A percentile compares a stretch with the other conserved stretches of the same genome.
These are phyloP conservation scores for Cheilosia soror DNA, from an alignment of 2,888 invertebrate genomes.

Conservation along the genomic window DNA sequence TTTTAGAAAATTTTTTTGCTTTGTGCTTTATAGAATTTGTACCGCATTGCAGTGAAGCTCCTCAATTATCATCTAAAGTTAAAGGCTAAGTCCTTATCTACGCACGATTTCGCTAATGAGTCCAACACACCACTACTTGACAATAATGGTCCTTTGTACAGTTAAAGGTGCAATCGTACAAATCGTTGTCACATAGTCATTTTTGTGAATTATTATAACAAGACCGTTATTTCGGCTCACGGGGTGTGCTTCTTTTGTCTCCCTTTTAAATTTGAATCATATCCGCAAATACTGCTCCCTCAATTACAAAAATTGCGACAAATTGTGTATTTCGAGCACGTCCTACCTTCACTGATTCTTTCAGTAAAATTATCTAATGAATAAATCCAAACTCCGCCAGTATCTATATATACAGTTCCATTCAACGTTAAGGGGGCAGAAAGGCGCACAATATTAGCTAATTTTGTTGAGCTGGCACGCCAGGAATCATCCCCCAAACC, in stretches of 20 bases:
- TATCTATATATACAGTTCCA: neutral
- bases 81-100: neutral
- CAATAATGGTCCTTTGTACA: slow-evolving; percentile 15
- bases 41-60: too few relatives aligned
- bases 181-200: slow-evolving; percentile 43
- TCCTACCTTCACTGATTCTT: slow-evolving; percentile 58
- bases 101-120: neutral
- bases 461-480: slow-evolving; percentile 49
- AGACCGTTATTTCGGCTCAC: slow-evolving; percentile 39
- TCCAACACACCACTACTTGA: neutral
- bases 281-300: slow-evolving; percentile 14
- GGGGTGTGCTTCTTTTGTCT: slow-evolving; percentile 31
- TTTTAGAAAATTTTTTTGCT: too few relatives aligned
- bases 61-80: too few relatives aligned
- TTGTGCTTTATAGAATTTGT: too few relatives aligned
- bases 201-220: slow-evolving; percentile 55
- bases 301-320: slow-evolving; percentile 40
- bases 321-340: slow-evolving; percentile 64
- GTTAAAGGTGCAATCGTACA: slow-evolving; percentile 24
- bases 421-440: slow-evolving; percentile 30
- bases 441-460: slow-evolving; percentile 69
- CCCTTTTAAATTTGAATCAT: slow-evolving; percentile 40
- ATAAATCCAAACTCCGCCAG: slow-evolving; percentile 55
- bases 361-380: slow-evolving; percentile 71
- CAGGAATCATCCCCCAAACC: slow-evolving; percentile 54